phyloP scores from a whole-genome alignment of 1,140 invertebrate genomes.

The Aphidius ervi region DNA sequence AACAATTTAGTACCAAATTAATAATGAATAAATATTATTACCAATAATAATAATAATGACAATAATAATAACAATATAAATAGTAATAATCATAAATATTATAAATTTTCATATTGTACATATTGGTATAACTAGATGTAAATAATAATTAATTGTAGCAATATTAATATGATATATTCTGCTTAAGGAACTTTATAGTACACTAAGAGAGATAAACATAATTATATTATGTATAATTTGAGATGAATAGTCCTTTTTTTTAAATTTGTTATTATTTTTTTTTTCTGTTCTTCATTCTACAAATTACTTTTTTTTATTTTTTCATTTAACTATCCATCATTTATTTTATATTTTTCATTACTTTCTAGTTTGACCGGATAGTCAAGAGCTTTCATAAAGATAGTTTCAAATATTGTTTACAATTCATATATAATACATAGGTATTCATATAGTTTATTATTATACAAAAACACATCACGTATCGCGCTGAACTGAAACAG shows the following conservation, averaged over 20 bases:
- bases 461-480: constrained; percentile 56
- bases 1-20: neutral
- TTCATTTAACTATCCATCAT: constrained; percentile 26
- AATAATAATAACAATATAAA: constrained; percentile 8
- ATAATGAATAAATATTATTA: constrained; percentile 25
- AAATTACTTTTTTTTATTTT: constrained; percentile 31
- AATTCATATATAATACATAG: constrained; percentile 48
- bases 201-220: constrained; percentile 44
- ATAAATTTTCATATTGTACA: constrained; percentile 17
- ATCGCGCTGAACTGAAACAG: constrained; percentile 40
- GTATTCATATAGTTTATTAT: constrained; percentile 54
- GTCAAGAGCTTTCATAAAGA: constrained; percentile 36
- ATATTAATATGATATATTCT: constrained; percentile 49
- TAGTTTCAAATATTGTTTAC: constrained; percentile 37
- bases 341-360: constrained; percentile 16
- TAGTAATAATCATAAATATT: constrained; percentile 22
- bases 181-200: constrained; percentile 46
- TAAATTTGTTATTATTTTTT: constrained; percentile 27
- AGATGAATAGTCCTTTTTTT: constrained; percentile 25
- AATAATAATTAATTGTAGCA: constrained; percentile 19
- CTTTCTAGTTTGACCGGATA: constrained; percentile 28
- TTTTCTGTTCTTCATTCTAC: constrained; percentile 20
- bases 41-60: constrained; percentile 37
- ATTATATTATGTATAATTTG: constrained; percentile 28
- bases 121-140: neutral